These are phyloP conservation scores for Elanus axillaris DNA, from an alignment of 2,113 vertebrate genomes.

Conservation along the genomic window DNA sequence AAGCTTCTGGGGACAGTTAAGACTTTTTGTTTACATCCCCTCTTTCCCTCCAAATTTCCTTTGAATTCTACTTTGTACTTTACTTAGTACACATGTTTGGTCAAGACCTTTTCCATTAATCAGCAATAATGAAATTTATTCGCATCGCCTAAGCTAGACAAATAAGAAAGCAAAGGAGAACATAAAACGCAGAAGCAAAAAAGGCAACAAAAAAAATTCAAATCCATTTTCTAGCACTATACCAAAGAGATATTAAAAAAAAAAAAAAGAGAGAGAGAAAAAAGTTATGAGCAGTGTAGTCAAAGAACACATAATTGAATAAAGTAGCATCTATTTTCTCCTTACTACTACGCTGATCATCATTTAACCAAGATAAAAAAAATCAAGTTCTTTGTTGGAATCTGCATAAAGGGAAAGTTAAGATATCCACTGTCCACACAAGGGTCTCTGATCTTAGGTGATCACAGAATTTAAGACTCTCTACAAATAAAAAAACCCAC, in stretches of 20 bases:
- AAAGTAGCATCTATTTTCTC: neutral
- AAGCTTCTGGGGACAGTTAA: neutral
- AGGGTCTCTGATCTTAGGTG: neutral
- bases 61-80: neutral
- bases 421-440: neutral
- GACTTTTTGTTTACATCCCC: neutral
- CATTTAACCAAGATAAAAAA: neutral
- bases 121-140: neutral
- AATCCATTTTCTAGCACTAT: neutral
- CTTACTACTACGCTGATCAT: neutral
- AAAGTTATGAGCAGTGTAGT: neutral
- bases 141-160: neutral
- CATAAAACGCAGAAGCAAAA: neutral
- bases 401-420: neutral
- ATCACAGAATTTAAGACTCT: neutral
- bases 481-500: neutral
- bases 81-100: neutral
- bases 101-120: neutral
- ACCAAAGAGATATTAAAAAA: neutral
- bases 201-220: neutral
- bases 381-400: neutral
- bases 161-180: neutral
- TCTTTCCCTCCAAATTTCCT: neutral
- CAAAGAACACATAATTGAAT: neutral
- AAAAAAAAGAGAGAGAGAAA: neutral